Base-by-base conservation (phyloP, 2,113 vertebrate genomes). In the Melospiza melodia region DNA sequence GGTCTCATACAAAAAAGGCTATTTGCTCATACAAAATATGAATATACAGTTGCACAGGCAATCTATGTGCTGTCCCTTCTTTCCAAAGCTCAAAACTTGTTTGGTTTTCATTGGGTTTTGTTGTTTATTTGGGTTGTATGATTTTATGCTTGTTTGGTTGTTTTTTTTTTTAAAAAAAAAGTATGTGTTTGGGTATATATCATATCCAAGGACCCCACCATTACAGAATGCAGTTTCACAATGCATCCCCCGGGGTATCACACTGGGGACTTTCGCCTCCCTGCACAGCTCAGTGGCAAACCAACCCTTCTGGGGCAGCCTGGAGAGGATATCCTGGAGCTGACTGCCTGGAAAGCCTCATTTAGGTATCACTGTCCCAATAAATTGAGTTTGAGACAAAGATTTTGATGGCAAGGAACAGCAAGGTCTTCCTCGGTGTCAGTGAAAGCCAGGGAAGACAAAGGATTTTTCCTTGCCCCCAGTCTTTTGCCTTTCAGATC, bases 41-140 rank as follows among this genome's bases (percentile, higher is more conserved):
- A 87, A 77, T 5, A 10, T 3, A 44, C 13, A 23, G 9, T 18
- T 86, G 37, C 10, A 3, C 33, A 48, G 24, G 31, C 14, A 44
- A 37, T 31, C 27, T n/a, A 0, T 30, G 11, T 23, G 6, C 2
- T 72, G 5, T 61, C 12, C 2, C 2, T 52, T 75, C 4, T 23
- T 65, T 25, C 30, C 31, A 23, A 62, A 81, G 23, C 8, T 81
- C 65, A 89, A 30, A 52, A 21, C 5, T 44, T 49, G 20, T 30
- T 57, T 28, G 17, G 10, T 0, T 43, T 55, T 44, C 11, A 8
- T 7, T 27, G 27, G 4, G 5, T 6, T 55, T 37, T 37, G 2
- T 0, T 13, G 3, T 5, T 59, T 59, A 16, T 24, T 10, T 8
- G 28, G 15, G 16, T 33, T 37, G 37, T 37, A 37, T 10, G 37